A percentile compares a stretch with the other conserved stretches of the same genome.
These are phyloP conservation scores for Anthopleura sola DNA, from an alignment of 64 coral and sea anemone species.

Conservation along the genomic window DNA sequence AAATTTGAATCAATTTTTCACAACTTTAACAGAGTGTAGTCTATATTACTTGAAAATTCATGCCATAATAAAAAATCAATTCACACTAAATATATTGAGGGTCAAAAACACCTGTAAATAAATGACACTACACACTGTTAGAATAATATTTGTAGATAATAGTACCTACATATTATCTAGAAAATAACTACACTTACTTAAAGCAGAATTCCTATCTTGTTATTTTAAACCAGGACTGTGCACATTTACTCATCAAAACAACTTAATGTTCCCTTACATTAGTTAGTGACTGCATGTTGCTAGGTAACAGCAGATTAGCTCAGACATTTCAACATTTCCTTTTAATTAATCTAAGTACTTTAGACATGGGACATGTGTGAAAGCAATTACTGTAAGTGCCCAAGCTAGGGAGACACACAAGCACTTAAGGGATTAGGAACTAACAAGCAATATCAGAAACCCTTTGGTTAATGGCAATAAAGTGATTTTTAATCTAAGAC, in stretches of 20 bases:
- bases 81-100: not conserved
- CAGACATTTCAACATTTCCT: slow-evolving; percentile 18
- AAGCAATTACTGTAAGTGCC: slow-evolving; percentile 12
- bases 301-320: not conserved
- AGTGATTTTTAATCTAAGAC: slow-evolving; percentile 4
- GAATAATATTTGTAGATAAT: not conserved
- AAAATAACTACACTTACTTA: not conserved
- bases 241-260: not conserved
- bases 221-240: not conserved
- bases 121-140: not conserved
- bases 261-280: not conserved
- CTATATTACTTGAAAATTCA: too few species aligned
- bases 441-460: slow-evolving; percentile 11
- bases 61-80: not conserved
- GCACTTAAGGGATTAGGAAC: slow-evolving; percentile 9
- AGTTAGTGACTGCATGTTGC: not conserved
- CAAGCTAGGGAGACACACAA: not conserved
- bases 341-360: slow-evolving; percentile 8
- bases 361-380: not conserved
- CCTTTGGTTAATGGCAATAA: slow-evolving; percentile 8
- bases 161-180: not conserved
- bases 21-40: too few species aligned
- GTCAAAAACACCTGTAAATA: not conserved
- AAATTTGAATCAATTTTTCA: too few species aligned
- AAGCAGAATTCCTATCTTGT: not conserved